Evolutionary conservation across 2,797 vertebrate species (phyloP), one percentile per base, ranked within the genome.

Genomic region (Nasua narica): DNA sequence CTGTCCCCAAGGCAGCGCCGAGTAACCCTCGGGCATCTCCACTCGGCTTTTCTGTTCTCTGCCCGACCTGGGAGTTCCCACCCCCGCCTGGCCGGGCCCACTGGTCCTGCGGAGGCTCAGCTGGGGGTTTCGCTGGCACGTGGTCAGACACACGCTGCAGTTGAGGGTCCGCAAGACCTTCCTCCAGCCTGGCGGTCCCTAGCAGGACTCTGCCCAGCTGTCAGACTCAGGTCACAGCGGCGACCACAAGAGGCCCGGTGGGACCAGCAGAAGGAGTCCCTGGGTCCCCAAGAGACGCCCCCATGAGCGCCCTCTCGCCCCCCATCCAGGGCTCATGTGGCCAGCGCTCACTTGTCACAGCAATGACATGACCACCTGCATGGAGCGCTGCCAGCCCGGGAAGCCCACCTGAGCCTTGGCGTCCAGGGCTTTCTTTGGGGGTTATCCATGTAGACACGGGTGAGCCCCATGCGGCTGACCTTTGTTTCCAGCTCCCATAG

Each of bases 381-480:
- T 1, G 0, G 25, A 27, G 21, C 2, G 0, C 40, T 29, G 25
- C 29, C 29, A 21, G 10, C 29, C 8, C 74, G 0, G 46, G 29
- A 50, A 77, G 32, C 46, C 74, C 18, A 21, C 74, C 40, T 3
- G 18, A 77, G 74, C 43, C 46, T n/a, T 12, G 29, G 74, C 29
- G 0, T n/a, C 43, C 74, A n/a, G 32, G 72, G 14, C 32, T 32
- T 40, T 32, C 15, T 11, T 29, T 32, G 25, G 72, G 14, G 43
- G 40, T 48, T 25, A 29, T 18, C 29, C 7, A 3, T 1, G 5
- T 11, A 21, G 16, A 50, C 46, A 19, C 2, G 27, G 70, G 43
- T 10, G 70, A 29, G 40, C 70, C 67, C 14, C 70, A 16, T 2
- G 0, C 50, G 74, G 74, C 74, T 3, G 29, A n/a, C 46, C 29